phyloP scores from a whole-genome alignment of 35 echinoderm and acorn worm genomes.

The Ptychodera flava region DNA sequence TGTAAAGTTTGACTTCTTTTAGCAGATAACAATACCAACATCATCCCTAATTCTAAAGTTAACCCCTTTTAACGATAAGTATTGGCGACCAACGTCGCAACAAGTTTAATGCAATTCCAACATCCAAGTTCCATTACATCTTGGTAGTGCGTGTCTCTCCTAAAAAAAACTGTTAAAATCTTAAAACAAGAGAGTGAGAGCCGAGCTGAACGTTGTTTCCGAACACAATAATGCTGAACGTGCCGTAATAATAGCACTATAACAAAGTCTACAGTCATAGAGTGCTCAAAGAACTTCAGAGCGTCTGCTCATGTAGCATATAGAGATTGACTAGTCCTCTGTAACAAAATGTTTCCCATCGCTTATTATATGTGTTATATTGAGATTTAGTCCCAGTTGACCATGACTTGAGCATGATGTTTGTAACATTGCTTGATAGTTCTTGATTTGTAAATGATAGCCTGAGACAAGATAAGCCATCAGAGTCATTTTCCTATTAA shows the following conservation, averaged over 20 bases:
- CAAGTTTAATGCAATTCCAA: slow-evolving; percentile 21
- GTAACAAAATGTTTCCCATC: slow-evolving; percentile 48
- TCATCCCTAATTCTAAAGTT: background rate
- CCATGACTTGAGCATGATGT: slow-evolving; percentile 38
- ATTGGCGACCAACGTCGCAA: background rate
- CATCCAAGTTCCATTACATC: slow-evolving; percentile 19
- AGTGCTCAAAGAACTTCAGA: slow-evolving; percentile 15
- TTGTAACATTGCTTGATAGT: slow-evolving; percentile 10
- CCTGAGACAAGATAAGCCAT: too few relatives aligned
- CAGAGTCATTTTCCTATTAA: slow-evolving; percentile 15
- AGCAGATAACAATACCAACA: slow-evolving; percentile 12
- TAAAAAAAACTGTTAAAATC: slow-evolving; percentile 16
- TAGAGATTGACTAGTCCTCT: slow-evolving; percentile 27
- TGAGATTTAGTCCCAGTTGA: slow-evolving; percentile 33
- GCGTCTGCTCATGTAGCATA: slow-evolving; percentile 10
- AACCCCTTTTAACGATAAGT: slow-evolving; percentile 13
- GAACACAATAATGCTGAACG: background rate
- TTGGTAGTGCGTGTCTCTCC: slow-evolving; percentile 9
- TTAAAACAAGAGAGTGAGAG: background rate
- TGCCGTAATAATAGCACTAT: slow-evolving; percentile 25
- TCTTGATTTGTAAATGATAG: slow-evolving; percentile 1
- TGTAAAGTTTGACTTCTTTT: slow-evolving; percentile 4
- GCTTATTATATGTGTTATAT: slow-evolving; percentile 37
- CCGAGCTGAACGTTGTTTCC: background rate
- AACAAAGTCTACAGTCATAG: background rate